Base-by-base conservation (phyloP, 2,113 vertebrate species). In the Thamnaconus septentrionalis region DNA sequence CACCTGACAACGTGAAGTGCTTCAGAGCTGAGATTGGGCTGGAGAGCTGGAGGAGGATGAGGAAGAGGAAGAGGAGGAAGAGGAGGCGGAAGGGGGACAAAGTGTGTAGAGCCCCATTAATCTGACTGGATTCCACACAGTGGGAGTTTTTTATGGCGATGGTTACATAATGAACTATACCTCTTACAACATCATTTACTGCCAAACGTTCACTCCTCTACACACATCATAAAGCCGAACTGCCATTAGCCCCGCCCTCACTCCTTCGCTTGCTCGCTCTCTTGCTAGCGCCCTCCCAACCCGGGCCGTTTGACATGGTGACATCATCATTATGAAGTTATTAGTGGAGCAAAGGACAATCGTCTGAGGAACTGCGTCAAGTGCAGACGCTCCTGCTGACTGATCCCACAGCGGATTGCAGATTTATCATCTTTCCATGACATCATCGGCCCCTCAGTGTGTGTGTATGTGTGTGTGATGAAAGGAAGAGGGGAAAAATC, bases 351-450 rank as follows among this genome's bases (percentile, higher is more conserved):
- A 71, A 55, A 78, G 67, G 67, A 53, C 59, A 43, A 46, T 68
- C 53, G 12, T 62, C 39, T 10, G 57, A 53, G 50, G 7, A 54
- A 55, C 12, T 1, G 10, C 8, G 61, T 53, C 4, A 0, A 18
- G 53, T 41, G 42, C 56, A n/a, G 44, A 49, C 68, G 43, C 52
- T 56, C 5, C 48, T 58, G 63, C 44, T 31, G 18, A 31, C 18
- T 31, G 18, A 31, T 31, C 18, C 18, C 18, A 31, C 18, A 31
- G 18, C 18, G 18, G 18, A 31, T 31, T 31, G 18, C 48, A 42
- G 67, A 68, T 3, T 55, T 80, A 78, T 85, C 63, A 80, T 69
- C 67, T 71, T 73, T 79, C 69, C 71, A 60, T 85, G 78, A 83
- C 78, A 83, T 83, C 73, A 76, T 62, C 41, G 41, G 7, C 6